Base-by-base conservation (phyloP, 2,797 vertebrate genomes). In the Hemitrygon akajei region DNA sequence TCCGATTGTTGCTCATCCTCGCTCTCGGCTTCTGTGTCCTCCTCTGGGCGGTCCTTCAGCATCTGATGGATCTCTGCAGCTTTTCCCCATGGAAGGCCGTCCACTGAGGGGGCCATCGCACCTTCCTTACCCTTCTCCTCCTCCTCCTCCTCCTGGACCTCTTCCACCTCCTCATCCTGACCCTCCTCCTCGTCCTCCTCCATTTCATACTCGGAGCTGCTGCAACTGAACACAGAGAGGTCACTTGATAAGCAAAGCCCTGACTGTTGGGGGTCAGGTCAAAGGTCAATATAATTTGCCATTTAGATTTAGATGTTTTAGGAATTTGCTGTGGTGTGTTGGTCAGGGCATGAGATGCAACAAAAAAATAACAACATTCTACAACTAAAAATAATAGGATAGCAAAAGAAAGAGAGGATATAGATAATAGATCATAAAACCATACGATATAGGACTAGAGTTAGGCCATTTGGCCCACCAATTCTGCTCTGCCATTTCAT, bases 31-130 rank as follows among this genome's bases (percentile, higher is more conserved):
- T 94, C 94, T 93, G 94, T 76, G 80, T 94, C 93, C 94, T 71
- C n/a, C 0, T 94, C 96, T 1, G 95, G 96, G 87, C 96, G 97
- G 0, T 97, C 97, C 94, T 97, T 97, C 94, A 99, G 96, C 84
- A 98, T 98, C 94, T 98, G 97, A 0, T 99, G 98, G 94, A 99
- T 97, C 95, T 98, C 97, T n/a, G 99, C 98, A 0, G 98, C 98
- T 95, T 99, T 98, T 94, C 98, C 98, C 99, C 99, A 99, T 0
- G 98, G 98, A 77, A 99, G 98, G 0, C 98, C 98, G 0, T 98
- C 98, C 77, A 99, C 98, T 0, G 98, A 98, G 93, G 95, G 94
- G 0, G 95, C 97, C 0, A 96, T 95, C 1, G 95, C 96, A 1
- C 95, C 95, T 6, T 96, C 95, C 30, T 95, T 95, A 0, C 97